These are phyloP conservation scores for Brachionus sp. DNA, from an alignment of 1,140 invertebrate species.

Conservation along the genomic window DNA sequence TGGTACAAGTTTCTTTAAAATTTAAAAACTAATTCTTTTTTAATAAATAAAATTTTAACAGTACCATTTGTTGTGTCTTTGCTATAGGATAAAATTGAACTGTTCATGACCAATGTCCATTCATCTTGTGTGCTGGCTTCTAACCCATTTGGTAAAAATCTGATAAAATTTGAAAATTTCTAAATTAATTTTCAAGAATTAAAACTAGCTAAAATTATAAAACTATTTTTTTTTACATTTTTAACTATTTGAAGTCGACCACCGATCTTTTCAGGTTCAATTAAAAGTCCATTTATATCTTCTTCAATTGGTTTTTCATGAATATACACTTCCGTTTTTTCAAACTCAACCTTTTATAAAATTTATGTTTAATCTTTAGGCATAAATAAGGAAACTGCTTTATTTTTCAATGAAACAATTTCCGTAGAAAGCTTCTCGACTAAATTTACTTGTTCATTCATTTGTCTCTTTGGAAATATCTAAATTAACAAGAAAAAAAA, in stretches of 20 bases:
- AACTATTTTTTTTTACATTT: slow-evolving; percentile 22
- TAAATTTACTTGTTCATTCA: slow-evolving; percentile 36
- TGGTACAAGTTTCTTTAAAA: not conserved
- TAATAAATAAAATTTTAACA: not conserved
- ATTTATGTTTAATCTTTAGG: no score
- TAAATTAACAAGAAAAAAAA: not conserved
- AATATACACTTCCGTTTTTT: slow-evolving; percentile 21
- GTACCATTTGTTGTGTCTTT: slow-evolving; percentile 16
- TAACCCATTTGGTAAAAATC: slow-evolving; percentile 21
- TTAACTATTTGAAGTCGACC: slow-evolving; percentile 40
- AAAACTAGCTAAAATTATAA: not conserved
- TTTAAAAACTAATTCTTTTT: not conserved
- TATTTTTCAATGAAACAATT: no score
- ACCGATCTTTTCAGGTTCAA: slow-evolving; percentile 28
- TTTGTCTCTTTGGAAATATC: not conserved
- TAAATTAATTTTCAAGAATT: not conserved
- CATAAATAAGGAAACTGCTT: not conserved
- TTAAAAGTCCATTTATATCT: slow-evolving; percentile 21
- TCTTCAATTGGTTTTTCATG: slow-evolving; percentile 25
- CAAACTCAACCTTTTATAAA: not conserved
- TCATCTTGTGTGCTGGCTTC: slow-evolving; percentile 5
- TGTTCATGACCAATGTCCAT: slow-evolving; percentile 29
- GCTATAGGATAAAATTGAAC: not conserved
- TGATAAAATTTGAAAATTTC: slow-evolving; percentile 1
- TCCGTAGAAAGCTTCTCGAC: no score